These are phyloP conservation scores for Ametastegia equiseti DNA, from an alignment of 2,888 invertebrate species.

Conservation along the genomic window DNA sequence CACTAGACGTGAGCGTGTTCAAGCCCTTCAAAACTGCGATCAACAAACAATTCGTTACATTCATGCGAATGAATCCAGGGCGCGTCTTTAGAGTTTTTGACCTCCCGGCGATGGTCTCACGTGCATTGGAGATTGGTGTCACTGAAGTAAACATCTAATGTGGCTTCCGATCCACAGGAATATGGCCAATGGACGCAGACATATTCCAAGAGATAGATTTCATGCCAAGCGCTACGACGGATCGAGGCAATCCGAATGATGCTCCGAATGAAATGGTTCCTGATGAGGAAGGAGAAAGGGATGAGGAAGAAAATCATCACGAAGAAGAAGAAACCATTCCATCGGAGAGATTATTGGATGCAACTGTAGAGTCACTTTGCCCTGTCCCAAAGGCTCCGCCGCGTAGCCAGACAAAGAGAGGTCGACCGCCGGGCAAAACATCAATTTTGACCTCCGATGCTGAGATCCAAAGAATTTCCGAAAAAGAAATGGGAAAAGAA, in stretches of 20 bases:
- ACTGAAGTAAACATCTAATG: neutral
- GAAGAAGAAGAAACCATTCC: conserved; percentile 1
- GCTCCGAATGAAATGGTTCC: conserved; percentile 12
- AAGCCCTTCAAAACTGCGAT: neutral
- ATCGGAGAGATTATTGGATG: conserved; percentile 2
- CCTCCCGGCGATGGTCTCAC: neutral
- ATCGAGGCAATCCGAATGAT: neutral
- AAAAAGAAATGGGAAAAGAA: conserved; percentile 22
- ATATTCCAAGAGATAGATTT: neutral
- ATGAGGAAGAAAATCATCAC: neutral
- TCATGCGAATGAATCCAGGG: neutral
- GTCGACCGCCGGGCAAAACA: neutral
- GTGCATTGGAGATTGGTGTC: neutral
- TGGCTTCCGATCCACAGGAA: neutral
- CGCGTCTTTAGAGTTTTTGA: neutral
- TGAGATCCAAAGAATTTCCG: conserved; percentile 21
- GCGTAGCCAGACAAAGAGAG: conserved; percentile 3
- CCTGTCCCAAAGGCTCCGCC: conserved; percentile 17
- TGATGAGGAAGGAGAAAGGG: conserved; percentile 10
- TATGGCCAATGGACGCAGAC: neutral
- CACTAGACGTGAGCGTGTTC: neutral
- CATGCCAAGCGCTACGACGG: neutral
- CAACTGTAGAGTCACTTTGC: conserved; percentile 1
- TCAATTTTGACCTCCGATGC: conserved; percentile 26
- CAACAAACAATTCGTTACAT: neutral